These are phyloP conservation scores for Rutilus rutilus DNA, from an alignment of 2,113 vertebrate species.

Conservation along the genomic window DNA sequence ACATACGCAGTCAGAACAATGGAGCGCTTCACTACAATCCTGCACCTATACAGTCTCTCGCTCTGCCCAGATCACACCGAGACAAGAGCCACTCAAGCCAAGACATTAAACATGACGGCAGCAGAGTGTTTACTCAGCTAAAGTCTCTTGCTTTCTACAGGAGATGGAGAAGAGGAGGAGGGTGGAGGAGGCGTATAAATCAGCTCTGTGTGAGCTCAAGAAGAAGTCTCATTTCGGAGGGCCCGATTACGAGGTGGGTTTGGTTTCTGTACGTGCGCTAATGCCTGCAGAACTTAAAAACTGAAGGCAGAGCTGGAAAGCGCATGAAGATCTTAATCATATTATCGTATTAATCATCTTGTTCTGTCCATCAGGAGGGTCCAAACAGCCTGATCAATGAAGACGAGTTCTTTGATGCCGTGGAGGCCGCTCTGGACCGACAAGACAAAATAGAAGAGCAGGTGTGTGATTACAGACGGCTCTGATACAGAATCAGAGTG, in stretches of 20 bases:
- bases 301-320: not conserved
- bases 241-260: slow-evolving; percentile 92
- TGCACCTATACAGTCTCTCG: not conserved
- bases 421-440: slow-evolving; percentile 96
- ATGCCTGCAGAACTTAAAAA: not conserved
- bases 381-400: slow-evolving; percentile 99
- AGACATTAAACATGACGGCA: slow-evolving; percentile 7
- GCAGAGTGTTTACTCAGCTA: not conserved
- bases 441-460: slow-evolving; percentile 99
- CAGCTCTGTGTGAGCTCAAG: slow-evolving; percentile 89
- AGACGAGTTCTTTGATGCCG: slow-evolving; percentile 98
- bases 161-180: slow-evolving; percentile 91
- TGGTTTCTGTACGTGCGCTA: not conserved
- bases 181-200: slow-evolving; percentile 91
- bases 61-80: not conserved
- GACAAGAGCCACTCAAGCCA: not conserved
- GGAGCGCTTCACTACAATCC: not conserved
- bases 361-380: slow-evolving; percentile 82
- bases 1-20: slow-evolving; percentile 16
- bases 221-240: slow-evolving; percentile 98
- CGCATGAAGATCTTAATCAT: not conserved
- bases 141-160: slow-evolving; percentile 66
- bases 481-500: too few relatives aligned
- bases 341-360: too few relatives aligned
- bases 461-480: slow-evolving; percentile 70